These are phyloP conservation scores for Isotomurus palustris DNA, from an alignment of 2,888 invertebrate genomes.

Conservation along the genomic window DNA sequence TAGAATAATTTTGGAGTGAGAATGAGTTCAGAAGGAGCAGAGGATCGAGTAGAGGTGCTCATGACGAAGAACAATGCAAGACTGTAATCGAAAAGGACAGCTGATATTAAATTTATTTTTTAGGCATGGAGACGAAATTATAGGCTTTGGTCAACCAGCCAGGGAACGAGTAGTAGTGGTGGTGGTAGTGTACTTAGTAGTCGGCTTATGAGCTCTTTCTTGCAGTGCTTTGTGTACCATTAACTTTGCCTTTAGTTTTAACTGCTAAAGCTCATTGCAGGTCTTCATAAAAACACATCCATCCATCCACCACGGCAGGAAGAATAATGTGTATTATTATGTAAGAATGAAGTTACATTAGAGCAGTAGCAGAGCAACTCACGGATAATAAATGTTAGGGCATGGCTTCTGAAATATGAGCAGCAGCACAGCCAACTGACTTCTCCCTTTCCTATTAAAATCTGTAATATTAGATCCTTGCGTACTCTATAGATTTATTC, in stretches of 20 bases:
- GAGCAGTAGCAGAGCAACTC: too few relatives aligned
- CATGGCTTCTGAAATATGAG: too few relatives aligned
- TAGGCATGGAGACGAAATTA: constrained; percentile 46
- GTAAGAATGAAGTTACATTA: constrained; percentile 3
- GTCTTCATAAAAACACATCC: constrained; percentile 6
- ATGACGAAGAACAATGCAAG: constrained; percentile 45
- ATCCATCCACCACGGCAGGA: constrained; percentile 12
- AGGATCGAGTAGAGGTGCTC: constrained; percentile 33
- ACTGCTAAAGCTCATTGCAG: constrained; percentile 13
- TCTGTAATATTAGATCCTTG: too few relatives aligned
- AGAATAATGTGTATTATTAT: constrained; percentile 16
- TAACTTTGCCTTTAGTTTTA: constrained; percentile 13
- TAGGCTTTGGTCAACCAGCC: constrained; percentile 47
- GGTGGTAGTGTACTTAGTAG: too few relatives aligned
- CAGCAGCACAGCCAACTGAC: too few relatives aligned
- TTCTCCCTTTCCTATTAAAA: too few relatives aligned
- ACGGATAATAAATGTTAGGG: too few relatives aligned
- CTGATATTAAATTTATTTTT: constrained; percentile 47
- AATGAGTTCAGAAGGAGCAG: constrained; percentile 21
- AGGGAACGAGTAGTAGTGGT: constrained; percentile 43
- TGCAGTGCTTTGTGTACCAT: constrained; percentile 26
- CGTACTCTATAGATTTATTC: too few relatives aligned
- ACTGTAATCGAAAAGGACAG: constrained; percentile 47
- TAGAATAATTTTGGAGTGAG: too few relatives aligned
- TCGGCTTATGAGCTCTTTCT: too few relatives aligned